Conservation (phyloP, 2,888 invertebrate species). For the Dendrolimus pini region DNA sequence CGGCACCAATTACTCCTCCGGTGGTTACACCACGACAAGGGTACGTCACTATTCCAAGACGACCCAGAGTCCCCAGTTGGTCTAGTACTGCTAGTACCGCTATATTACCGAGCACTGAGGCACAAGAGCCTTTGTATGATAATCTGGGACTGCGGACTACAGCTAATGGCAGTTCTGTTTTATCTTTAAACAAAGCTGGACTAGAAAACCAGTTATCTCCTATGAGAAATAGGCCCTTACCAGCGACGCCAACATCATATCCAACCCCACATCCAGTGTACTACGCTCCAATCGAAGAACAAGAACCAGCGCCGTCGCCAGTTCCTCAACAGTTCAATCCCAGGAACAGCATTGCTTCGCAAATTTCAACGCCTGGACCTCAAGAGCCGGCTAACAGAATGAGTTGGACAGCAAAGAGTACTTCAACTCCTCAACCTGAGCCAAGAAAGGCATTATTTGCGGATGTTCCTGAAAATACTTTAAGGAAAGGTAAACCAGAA, state of each 20-base stretch:
- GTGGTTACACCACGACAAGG: slow-evolving; percentile 85
- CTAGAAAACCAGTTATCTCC: slow-evolving; percentile 70
- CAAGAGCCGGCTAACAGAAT: slow-evolving; percentile 69
- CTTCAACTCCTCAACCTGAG: slow-evolving; percentile 66
- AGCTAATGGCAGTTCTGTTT: slow-evolving; percentile 88
- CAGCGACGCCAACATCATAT: slow-evolving; percentile 76
- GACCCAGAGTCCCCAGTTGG: slow-evolving; percentile 90
- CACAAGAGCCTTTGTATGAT: slow-evolving; percentile 89
- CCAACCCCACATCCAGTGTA: slow-evolving; percentile 60
- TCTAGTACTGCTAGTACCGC: slow-evolving; percentile 79
- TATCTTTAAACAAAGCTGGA: slow-evolving; percentile 85
- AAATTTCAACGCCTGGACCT: slow-evolving; percentile 64
- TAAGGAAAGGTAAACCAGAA: slow-evolving; percentile 73
- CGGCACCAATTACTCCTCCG: slow-evolving; percentile 78
- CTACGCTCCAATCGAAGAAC: slow-evolving; percentile 74
- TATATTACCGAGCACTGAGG: slow-evolving; percentile 67
- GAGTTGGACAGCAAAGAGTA: slow-evolving; percentile 70
- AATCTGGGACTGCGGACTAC: slow-evolving; percentile 90
- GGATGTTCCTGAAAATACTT: slow-evolving; percentile 52
- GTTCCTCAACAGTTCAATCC: slow-evolving; percentile 59
- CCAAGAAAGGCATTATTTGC: slow-evolving; percentile 58
- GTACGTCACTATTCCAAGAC: slow-evolving; percentile 90
- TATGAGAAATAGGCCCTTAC: slow-evolving; percentile 80
- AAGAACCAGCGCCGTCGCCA: slow-evolving; percentile 67
- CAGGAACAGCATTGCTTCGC: slow-evolving; percentile 71